These are phyloP conservation scores for Erebia palarica DNA, from an alignment of 2,888 invertebrate genomes.

Conservation along the genomic window DNA sequence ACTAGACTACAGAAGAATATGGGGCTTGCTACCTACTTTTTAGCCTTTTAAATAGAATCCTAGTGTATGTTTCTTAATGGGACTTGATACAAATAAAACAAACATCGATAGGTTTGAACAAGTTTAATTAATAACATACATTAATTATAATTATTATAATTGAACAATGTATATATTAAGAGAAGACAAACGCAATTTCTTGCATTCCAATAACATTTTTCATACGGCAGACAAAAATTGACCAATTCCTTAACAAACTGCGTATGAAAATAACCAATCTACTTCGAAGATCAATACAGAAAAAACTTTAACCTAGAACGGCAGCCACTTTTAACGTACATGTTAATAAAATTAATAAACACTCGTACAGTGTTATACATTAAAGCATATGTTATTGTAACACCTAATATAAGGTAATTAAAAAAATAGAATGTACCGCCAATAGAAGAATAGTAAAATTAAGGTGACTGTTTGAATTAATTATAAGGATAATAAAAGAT, in stretches of 20 bases:
- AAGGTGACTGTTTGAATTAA: not conserved
- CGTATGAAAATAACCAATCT: constrained; percentile 31
- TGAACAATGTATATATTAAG: constrained; percentile 68
- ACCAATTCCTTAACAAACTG: constrained; percentile 45
- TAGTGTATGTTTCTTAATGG: no score
- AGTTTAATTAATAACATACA: constrained; percentile 78
- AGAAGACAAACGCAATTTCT: constrained; percentile 57
- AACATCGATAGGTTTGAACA: constrained; percentile 61
- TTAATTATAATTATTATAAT: constrained; percentile 60
- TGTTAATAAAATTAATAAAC: not conserved
- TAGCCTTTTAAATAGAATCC: no score
- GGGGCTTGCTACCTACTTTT: not conserved
- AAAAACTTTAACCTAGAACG: not conserved
- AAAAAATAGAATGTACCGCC: not conserved
- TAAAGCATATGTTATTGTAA: not conserved
- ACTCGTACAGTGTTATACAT: not conserved
- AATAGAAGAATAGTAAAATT: not conserved
- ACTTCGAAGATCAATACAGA: constrained; percentile 3
- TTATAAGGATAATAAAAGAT: not conserved
- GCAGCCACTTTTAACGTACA: not conserved
- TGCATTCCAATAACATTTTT: constrained; percentile 46
- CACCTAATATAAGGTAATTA: not conserved
- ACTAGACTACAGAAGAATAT: no score
- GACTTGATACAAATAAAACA: constrained; percentile 23
- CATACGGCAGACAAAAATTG: constrained; percentile 43